Conservation (phyloP, 2,888 invertebrate species). For the Eupithecia vulgata region DNA sequence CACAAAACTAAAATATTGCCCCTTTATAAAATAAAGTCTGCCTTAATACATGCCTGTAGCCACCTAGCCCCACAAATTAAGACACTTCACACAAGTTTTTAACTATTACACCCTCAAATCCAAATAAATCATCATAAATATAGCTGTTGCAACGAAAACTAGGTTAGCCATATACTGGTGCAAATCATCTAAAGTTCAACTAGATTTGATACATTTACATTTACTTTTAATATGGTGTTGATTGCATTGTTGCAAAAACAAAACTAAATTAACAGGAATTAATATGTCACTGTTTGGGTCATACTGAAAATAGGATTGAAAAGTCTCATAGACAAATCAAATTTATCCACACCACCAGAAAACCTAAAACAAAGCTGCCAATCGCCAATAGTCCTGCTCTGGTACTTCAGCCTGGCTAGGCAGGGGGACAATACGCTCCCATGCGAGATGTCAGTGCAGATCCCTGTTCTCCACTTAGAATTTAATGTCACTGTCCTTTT, state of each 20-base stretch:
- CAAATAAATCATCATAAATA: constrained; percentile 11
- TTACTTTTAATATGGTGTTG: background rate
- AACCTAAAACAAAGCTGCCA: too few species aligned
- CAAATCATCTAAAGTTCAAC: constrained; percentile 2
- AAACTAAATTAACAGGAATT: background rate
- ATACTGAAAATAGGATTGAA: too few species aligned
- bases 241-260: background rate
- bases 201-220: background rate
- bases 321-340: too few species aligned
- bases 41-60: constrained; percentile 30
- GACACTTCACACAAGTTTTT: constrained; percentile 15
- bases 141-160: constrained; percentile 15
- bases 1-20: constrained; percentile 11
- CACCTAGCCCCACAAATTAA: constrained; percentile 12
- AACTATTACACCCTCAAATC: constrained; percentile 19
- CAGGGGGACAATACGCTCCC: too few species aligned
- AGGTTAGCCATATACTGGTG: constrained; percentile 23
- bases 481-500: background rate
- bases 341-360: too few species aligned
- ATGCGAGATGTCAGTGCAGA: too few species aligned
- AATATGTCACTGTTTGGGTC: background rate
- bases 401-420: too few species aligned
- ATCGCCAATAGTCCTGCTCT: too few species aligned
- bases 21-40: constrained; percentile 1
- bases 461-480: too few species aligned